phyloP scores from a whole-genome alignment of 2,797 vertebrate genomes.

The Lepilemur septentrionalis region DNA sequence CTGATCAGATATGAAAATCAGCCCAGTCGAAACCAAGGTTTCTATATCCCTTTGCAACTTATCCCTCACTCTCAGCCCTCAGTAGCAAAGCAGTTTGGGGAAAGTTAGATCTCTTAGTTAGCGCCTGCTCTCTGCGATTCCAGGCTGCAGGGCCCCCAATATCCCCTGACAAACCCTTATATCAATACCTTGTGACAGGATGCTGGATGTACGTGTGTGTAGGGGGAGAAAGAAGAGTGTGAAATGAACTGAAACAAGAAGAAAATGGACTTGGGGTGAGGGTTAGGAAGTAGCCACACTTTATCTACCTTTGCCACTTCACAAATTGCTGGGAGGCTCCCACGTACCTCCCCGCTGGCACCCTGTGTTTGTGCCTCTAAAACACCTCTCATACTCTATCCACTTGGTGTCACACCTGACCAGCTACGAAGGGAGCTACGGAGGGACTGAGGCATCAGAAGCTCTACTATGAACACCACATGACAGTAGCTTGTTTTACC shows the following conservation, averaged over 20 bases:
- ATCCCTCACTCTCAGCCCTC: background rate
- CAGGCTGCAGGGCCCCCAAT: background rate
- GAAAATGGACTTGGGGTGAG: background rate
- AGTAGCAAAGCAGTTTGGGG: background rate
- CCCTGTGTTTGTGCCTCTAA: background rate
- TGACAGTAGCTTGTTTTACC: background rate
- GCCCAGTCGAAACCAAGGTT: background rate
- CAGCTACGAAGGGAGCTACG: background rate
- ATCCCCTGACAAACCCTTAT: background rate
- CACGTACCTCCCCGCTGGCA: background rate
- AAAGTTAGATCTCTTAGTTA: background rate
- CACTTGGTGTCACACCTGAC: background rate
- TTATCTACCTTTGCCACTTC: background rate
- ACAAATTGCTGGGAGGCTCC: background rate
- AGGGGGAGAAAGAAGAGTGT: background rate
- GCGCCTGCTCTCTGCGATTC: background rate
- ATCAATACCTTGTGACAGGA: background rate
- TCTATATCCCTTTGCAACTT: background rate
- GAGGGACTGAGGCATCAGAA: background rate
- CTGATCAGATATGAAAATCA: background rate
- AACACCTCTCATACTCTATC: background rate
- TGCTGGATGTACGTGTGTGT: background rate
- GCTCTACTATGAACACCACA: background rate
- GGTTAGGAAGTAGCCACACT: background rate
- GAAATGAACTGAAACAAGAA: background rate